Evolutionary conservation across 2,888 invertebrate species (phyloP).

Genomic region (Callimorpha dominula): DNA sequence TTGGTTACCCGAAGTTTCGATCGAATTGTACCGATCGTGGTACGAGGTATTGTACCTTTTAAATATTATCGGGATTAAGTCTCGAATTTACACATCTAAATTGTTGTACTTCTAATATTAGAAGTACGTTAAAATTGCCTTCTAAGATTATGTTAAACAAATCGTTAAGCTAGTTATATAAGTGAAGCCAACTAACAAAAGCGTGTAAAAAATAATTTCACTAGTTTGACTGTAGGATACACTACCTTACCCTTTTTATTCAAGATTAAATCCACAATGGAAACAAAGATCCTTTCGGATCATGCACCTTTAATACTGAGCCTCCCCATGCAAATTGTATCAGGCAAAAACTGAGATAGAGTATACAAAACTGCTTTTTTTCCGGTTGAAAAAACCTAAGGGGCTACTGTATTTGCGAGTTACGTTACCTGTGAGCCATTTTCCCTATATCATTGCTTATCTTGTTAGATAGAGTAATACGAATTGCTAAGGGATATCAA

Average conservation of each 20-base stretch:
- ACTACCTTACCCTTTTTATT: not conserved
- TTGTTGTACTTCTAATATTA: too few relatives aligned
- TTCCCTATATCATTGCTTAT: conserved; percentile 45
- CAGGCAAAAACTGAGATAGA: conserved; percentile 13
- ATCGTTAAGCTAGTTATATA: too few relatives aligned
- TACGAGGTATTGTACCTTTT: too few relatives aligned
- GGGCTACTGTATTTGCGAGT: conserved; percentile 31
- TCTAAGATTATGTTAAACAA: too few relatives aligned
- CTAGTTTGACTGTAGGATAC: not conserved
- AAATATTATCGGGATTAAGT: too few relatives aligned
- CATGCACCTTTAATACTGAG: conserved; percentile 19
- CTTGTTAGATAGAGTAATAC: conserved; percentile 37
- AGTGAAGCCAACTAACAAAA: too few relatives aligned
- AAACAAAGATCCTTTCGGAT: not conserved
- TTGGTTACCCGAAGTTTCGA: too few relatives aligned
- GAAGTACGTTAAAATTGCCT: too few relatives aligned
- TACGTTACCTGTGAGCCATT: conserved; percentile 27
- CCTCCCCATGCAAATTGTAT: conserved; percentile 32
- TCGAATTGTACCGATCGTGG: too few relatives aligned
- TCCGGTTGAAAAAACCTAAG: conserved; percentile 40
- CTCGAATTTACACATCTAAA: too few relatives aligned
- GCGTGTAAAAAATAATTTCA: not conserved
- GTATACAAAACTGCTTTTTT: conserved; percentile 31
- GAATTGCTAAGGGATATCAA: conserved; percentile 26
- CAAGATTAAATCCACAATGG: not conserved